These are phyloP conservation scores for Phasianus colchicus DNA, from an alignment of 2,113 vertebrate genomes.

Conservation along the genomic window DNA sequence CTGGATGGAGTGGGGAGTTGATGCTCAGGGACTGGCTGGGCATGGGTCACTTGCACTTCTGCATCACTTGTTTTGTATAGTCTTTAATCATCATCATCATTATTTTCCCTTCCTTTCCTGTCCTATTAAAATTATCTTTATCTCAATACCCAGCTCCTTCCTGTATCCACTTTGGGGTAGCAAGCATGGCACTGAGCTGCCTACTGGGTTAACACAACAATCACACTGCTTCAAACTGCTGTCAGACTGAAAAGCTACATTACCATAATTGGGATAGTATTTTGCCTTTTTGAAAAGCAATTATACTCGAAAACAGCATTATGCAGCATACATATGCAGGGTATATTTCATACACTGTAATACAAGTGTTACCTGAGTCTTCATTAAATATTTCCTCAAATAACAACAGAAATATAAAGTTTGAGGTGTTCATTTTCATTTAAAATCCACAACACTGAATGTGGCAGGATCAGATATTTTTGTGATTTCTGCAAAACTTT, in stretches of 20 bases:
- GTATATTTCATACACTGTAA: neutral
- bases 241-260: neutral
- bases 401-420: neutral
- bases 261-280: neutral
- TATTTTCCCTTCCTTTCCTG: neutral
- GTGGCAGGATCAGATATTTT: neutral
- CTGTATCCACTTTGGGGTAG: neutral
- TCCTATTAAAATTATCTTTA: neutral
- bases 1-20: neutral
- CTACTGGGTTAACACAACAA: neutral
- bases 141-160: neutral
- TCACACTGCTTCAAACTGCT: neutral
- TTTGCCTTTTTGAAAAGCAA: conserved; percentile 22
- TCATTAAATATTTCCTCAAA: neutral
- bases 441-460: neutral
- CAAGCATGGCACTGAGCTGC: neutral
- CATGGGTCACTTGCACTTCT: neutral
- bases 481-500: neutral
- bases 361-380: neutral
- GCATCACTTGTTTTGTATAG: neutral
- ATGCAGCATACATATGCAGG: neutral
- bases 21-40: neutral
- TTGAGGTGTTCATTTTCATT: neutral
- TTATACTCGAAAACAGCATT: neutral
- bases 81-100: neutral